Evolutionary conservation across 1,140 invertebrate species (phyloP), one percentile per base, ranked within the genome.

Genomic region (Phortica variegata): DNA sequence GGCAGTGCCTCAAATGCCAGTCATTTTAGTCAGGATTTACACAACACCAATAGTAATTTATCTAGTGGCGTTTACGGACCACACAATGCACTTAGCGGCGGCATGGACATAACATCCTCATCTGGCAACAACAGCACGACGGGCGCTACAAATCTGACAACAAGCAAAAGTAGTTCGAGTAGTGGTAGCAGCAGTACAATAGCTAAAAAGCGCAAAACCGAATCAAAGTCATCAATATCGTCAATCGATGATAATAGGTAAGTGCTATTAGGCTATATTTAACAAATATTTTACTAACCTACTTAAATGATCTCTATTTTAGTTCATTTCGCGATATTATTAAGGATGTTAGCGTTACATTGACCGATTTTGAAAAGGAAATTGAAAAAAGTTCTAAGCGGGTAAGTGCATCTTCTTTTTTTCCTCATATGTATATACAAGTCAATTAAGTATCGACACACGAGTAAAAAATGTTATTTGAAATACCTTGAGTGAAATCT

Each of bases 331-430:
- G 69, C 31, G 73, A 65, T 53, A 55, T 72, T 38, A 70, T 74
- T 19, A 76, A 75, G 53, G 73, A 76, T 49, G 60, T 74, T 23
- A 66, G 68, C 21, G 73, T 76, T 5, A 56, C 73, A 4, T 43
- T 76, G 33, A 73, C 71, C 7, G 73, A 76, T 46, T 72, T 73
- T 49, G 72, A 75, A 29, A 69, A 66, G 50, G 72, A 75, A 65
- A 73, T 70, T 31, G 72, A 75, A 47, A 75, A 73, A 42, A 69
- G 59, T 47, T 69, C 72, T 5, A 75, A 75, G 23, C 60, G 66
- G 61, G 72, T 75, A 48, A 70, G 71, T 72, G 3, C n/a, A n/a
- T n/a, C n/a, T n/a, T n/a, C n/a, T n/a, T n/a, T n/a, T n/a, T n/a
- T n/a, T n/a, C n/a, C n/a, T n/a, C n/a, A n/a, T n/a, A n/a, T n/a